Evolutionary conservation across 2,797 vertebrate genomes (phyloP), one percentile per base, ranked within the genome.

Genomic region (Halcyon chelicuti): DNA sequence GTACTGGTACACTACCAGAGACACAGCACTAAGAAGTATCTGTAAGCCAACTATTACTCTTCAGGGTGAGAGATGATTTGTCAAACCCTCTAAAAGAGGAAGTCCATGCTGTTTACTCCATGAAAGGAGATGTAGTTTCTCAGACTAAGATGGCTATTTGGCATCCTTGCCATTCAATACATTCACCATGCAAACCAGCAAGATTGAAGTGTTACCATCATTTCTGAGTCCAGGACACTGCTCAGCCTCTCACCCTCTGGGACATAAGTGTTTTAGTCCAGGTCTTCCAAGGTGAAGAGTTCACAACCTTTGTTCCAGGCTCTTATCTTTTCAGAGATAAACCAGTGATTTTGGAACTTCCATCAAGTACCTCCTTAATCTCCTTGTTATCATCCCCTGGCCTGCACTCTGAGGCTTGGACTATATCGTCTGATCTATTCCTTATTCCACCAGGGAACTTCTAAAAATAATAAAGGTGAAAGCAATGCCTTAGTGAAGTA

Each of bases 361-460:
- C 90, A 39, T 13, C 23, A 85, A n/a, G 39, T 57, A 62, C 12
- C 6, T 88, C 21, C 18, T 83, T 95, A 67, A 79, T 80, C 79
- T 55, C 49, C 55, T 62, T 75, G 21, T 40, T 73, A 61, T 62
- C 47, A 66, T 37, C 25, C 12, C 18, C 18, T 37, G 14, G 16
- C 33, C 37, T 73, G 23, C 33, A 42, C 15, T 70, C 51, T 76
- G 26, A 37, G 35, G 3, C n/a, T 79, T 57, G 23, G 22, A 62
- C 16, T 20, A 8, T 20, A 58, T 16, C 5, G 5, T 46, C n/a
- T 60, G 39, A 90, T 66, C 8, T 83, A 31, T 35, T 81, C 26
- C 26, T 92, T 93, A 22, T 47, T 58, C 55, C 19, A 5, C 4
- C 2, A 12, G 21, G 16, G 70, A 55, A 66, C 46, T 61, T 80